A percentile compares a stretch with the other conserved stretches of the same genome.
phyloP scores from a whole-genome alignment of 92 coral and sea anemone genomes.

The Paramuricea clavata region DNA sequence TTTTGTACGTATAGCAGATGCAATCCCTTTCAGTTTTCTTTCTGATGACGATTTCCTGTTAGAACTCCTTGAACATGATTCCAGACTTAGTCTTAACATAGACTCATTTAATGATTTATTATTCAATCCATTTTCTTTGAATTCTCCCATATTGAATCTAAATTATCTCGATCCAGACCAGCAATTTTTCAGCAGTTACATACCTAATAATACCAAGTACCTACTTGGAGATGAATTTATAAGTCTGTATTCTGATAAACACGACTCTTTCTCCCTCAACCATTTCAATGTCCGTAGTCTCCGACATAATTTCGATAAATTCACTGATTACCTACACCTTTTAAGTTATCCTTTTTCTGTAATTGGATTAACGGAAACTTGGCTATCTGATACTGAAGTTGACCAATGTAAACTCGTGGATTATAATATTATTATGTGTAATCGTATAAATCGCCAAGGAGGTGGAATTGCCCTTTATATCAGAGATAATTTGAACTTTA shows the following conservation, averaged over 20 bases:
- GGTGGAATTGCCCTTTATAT: no score
- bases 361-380: slow-evolving; percentile 38
- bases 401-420: neutral
- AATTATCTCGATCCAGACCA: slow-evolving; percentile 16
- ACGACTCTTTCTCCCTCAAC: neutral
- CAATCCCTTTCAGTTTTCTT: neutral
- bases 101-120: neutral
- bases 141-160: neutral
- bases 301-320: neutral
- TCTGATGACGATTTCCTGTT: no score
- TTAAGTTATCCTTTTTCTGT: slow-evolving; percentile 32
- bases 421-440: no score
- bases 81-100: no score
- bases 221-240: neutral
- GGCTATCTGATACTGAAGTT: slow-evolving; percentile 4
- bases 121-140: neutral
- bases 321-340: neutral
- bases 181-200: neutral
- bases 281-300: slow-evolving; percentile 22
- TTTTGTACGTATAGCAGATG: neutral
- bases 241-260: neutral
- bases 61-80: no score
- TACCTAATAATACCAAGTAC: neutral
- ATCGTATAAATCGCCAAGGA: no score
- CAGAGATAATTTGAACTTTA: no score